Evolutionary conservation across 2,888 invertebrate genomes (phyloP).

Genomic region (Julus scanicus): DNA sequence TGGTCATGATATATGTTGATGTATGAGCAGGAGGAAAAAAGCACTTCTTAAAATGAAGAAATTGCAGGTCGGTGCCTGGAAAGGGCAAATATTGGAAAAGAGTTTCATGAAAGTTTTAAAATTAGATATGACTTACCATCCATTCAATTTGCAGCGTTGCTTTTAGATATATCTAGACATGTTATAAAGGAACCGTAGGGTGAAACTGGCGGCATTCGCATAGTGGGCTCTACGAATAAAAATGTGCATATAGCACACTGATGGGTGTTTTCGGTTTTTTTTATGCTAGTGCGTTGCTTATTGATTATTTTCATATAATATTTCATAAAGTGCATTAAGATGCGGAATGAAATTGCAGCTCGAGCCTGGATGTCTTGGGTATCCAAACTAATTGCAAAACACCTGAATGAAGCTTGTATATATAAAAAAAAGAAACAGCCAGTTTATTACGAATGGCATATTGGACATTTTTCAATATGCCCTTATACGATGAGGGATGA

Average conservation of each 20-base stretch:
- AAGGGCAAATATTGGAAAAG: constrained; percentile 45
- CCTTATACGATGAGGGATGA: background rate
- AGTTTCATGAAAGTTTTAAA: constrained; percentile 16
- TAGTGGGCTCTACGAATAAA: background rate
- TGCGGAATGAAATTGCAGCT: background rate
- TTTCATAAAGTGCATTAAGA: constrained; percentile 42
- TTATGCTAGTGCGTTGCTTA: background rate
- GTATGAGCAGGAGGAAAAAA: constrained; percentile 15
- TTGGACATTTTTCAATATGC: background rate
- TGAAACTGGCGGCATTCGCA: background rate
- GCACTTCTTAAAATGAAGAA: constrained; percentile 49
- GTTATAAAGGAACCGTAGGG: constrained; percentile 11
- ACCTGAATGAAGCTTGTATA: background rate
- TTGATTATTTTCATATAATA: constrained; percentile 39
- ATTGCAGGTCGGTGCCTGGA: constrained; percentile 29
- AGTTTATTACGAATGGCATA: too few relatives aligned
- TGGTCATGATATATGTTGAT: constrained; percentile 38
- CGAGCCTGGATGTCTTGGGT: background rate
- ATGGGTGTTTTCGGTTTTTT: constrained; percentile 31
- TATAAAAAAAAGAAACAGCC: too few relatives aligned
- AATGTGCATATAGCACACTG: background rate
- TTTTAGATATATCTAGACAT: constrained; percentile 44
- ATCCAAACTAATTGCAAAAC: constrained; percentile 34
- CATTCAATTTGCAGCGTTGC: constrained; percentile 31
- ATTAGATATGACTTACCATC: constrained; percentile 51